Percentiles rank a stretch among this genome's conserved stretches.
Evolutionary conservation across 2,888 invertebrate genomes (phyloP).

Genomic region (Drosophila picticornis): DNA sequence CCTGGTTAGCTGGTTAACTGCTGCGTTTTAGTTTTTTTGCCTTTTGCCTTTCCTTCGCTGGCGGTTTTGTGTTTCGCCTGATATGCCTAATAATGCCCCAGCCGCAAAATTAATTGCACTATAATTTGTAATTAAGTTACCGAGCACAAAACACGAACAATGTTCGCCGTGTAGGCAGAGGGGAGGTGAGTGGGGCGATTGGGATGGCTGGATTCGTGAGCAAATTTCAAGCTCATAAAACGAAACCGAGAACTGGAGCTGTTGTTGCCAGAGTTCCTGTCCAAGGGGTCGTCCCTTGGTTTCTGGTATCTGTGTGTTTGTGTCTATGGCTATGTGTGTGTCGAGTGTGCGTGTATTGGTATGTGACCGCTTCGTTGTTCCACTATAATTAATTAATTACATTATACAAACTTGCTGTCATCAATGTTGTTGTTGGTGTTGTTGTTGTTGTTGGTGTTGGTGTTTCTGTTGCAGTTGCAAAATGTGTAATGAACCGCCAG

Average conservation of each 20-base stretch:
- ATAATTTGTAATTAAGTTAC: conserved; percentile 83
- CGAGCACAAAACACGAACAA: conserved; percentile 59
- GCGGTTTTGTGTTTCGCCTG: conserved; percentile 67
- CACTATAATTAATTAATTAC: conserved; percentile 82
- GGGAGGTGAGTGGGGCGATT: too few species aligned
- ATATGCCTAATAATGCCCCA: conserved; percentile 77
- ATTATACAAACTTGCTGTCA: conserved; percentile 78
- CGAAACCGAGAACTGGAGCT: conserved; percentile 36
- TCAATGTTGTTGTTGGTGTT: conserved; percentile 38
- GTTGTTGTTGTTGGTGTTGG: conserved; percentile 16
- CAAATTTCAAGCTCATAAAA: conserved; percentile 57
- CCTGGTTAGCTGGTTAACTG: conserved; percentile 14
- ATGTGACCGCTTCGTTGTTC: conserved; percentile 66
- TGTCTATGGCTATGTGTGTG: conserved; percentile 6
- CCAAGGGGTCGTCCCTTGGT: conserved; percentile 33
- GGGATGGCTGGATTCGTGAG: conserved; percentile 9
- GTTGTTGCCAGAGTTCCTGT: conserved; percentile 11
- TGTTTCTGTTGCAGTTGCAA: conserved; percentile 46
- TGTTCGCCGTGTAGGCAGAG: neutral
- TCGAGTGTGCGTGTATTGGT: conserved; percentile 27
- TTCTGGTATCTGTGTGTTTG: conserved; percentile 13
- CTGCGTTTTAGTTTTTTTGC: conserved; percentile 23
- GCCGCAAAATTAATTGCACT: conserved; percentile 82
- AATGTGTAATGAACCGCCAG: conserved; percentile 42
- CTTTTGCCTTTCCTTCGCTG: conserved; percentile 28